Conservation (phyloP, 2,113 vertebrate genomes). For the Coryphaenoides rupestris region DNA sequence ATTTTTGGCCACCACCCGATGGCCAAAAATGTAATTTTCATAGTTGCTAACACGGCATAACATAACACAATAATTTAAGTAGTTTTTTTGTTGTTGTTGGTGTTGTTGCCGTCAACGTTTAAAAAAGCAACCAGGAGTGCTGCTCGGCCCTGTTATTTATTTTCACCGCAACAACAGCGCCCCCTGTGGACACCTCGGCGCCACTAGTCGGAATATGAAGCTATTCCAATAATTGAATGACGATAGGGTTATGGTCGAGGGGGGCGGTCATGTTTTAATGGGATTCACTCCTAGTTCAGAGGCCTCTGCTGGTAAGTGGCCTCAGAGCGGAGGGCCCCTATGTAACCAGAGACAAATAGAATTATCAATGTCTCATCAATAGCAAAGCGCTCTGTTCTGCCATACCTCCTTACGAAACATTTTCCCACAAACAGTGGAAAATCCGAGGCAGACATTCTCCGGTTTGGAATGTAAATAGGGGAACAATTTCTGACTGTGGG, state of each 20-base stretch:
- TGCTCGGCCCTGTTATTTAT: too few species aligned
- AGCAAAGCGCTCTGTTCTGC: conserved; percentile 28
- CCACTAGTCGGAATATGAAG: background rate
- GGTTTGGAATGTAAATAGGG: conserved; percentile 62
- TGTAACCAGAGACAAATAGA: conserved; percentile 29
- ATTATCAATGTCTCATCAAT: conserved; percentile 38
- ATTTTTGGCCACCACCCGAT: too few species aligned
- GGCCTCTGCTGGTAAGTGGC: conserved; percentile 17
- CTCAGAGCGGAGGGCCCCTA: conserved; percentile 11
- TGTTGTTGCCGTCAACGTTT: too few species aligned
- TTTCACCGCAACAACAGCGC: conserved; percentile 40
- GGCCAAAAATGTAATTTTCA: too few species aligned
- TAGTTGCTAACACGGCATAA: too few species aligned
- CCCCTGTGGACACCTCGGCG: conserved; percentile 25
- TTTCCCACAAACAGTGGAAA: conserved; percentile 66
- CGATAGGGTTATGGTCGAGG: background rate
- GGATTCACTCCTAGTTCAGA: conserved; percentile 21
- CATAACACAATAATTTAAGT: too few species aligned
- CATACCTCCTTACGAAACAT: conserved; percentile 41
- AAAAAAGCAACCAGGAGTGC: too few species aligned
- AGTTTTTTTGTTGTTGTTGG: too few species aligned
- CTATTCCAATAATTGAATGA: too few species aligned
- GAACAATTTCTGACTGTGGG: conserved; percentile 36
- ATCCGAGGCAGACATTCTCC: conserved; percentile 45
- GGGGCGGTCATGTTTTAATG: conserved; percentile 2